A percentile compares a stretch with the other conserved stretches of the same genome.
These are phyloP conservation scores for Pollenia labialis DNA, from an alignment of 2,888 invertebrate genomes.

Conservation along the genomic window DNA sequence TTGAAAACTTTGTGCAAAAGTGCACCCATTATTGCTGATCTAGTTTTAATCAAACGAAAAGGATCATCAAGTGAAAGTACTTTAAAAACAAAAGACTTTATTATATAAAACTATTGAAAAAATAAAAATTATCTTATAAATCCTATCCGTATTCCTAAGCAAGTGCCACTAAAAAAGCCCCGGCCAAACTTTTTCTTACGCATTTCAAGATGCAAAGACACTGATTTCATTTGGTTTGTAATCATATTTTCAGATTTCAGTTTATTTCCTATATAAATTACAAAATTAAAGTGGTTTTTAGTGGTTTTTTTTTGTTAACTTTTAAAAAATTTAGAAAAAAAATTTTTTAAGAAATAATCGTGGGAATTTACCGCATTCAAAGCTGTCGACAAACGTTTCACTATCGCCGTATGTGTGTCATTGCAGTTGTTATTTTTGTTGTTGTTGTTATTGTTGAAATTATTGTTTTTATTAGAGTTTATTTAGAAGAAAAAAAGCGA, in stretches of 20 bases:
- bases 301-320: slow-evolving; percentile 10
- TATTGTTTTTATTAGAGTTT: slow-evolving; percentile 66
- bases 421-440: slow-evolving; percentile 41
- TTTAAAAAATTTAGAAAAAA: background rate
- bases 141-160: background rate
- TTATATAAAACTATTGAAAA: background rate
- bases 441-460: slow-evolving; percentile 18
- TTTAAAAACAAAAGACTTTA: no score
- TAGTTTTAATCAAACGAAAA: no score
- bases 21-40: no score
- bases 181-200: background rate
- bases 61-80: no score
- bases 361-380: slow-evolving; percentile 58
- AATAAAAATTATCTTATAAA: background rate
- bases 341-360: slow-evolving; percentile 42
- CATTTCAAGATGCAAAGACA: slow-evolving; percentile 32
- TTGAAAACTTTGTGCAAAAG: no score
- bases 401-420: slow-evolving; percentile 49
- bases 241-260: slow-evolving; percentile 47
- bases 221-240: slow-evolving; percentile 22
- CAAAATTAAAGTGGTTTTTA: slow-evolving; percentile 38
- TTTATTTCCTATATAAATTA: slow-evolving; percentile 61
- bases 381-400: slow-evolving; percentile 50
- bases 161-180: slow-evolving; percentile 5
- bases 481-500: slow-evolving; percentile 61